Evolutionary conservation across 2,113 vertebrate species (phyloP).

Genomic region (Symphodus melops): DNA sequence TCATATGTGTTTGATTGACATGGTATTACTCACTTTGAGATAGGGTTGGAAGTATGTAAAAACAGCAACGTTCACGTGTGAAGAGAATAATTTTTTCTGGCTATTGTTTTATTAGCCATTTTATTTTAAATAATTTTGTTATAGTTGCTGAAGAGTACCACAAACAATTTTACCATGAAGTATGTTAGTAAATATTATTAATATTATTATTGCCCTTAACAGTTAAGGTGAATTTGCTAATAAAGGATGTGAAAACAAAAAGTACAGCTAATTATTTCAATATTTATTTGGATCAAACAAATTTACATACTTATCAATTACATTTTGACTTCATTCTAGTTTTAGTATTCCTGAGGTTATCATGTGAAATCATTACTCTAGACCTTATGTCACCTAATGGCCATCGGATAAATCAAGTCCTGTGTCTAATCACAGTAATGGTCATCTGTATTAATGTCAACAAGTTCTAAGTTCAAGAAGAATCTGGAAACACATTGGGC

Average conservation of each 20-base stretch:
- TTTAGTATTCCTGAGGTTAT: background rate
- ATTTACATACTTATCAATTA: too few species aligned
- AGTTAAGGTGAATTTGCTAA: too few species aligned
- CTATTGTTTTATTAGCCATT: constrained; percentile 1
- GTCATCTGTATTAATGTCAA: constrained; percentile 48
- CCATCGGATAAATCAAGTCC: constrained; percentile 25
- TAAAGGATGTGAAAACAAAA: too few species aligned
- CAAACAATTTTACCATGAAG: too few species aligned
- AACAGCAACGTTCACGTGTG: constrained; percentile 1
- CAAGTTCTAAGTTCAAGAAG: constrained; percentile 15
- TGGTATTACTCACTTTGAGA: constrained; percentile 44
- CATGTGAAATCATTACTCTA: constrained; percentile 26
- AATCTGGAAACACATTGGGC: constrained; percentile 35
- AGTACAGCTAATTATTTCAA: too few species aligned
- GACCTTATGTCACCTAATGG: constrained; percentile 24
- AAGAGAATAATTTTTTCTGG: constrained; percentile 1
- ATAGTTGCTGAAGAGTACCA: too few species aligned
- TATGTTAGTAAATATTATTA: too few species aligned
- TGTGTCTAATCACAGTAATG: constrained; percentile 32
- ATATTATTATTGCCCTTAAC: too few species aligned
- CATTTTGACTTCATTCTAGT: background rate
- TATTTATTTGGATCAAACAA: too few species aligned
- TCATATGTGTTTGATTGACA: constrained; percentile 72
- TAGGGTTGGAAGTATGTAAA: constrained; percentile 24
- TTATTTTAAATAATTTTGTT: background rate